Evolutionary conservation across 2,888 invertebrate genomes (phyloP), one percentile per base, ranked within the genome.

Genomic region (Oxyscelio sp.): DNA sequence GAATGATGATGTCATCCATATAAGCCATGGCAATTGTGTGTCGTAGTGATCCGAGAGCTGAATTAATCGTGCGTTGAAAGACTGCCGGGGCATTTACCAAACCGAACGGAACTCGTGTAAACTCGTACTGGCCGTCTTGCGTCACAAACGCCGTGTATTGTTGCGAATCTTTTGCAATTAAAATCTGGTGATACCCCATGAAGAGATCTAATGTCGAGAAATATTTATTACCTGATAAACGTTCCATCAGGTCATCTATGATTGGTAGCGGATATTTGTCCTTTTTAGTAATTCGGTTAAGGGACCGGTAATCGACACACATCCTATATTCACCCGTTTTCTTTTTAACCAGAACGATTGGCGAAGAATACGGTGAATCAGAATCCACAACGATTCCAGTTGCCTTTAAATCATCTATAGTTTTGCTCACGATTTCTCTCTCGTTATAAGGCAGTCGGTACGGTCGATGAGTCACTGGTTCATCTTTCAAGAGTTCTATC

Each of bases 101-200:
- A 0, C 81, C 81, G 5, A 81, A 74, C 0, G 74, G 74, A 13
- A 74, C 54, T 54, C 34, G 21, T 4, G 50, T 50, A 11, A 74
- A 81, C 13, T 74, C 52, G 13, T 15, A 74, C 0, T 80, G 65
- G 0, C 73, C 24, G 87, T 91, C 59, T 11, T 87, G 89, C 0
- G 89, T 90, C 5, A 89, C 81, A 83, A 93, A 92, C 0, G 91
- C 87, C 2, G 91, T 92, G 40, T 89, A 89, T 75, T 90, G 85
- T 2, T 87, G 75, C 4, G 89, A 90, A 11, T 86, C 74, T 74
- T 89, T 77, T 0, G 86, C 79, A 21, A 92, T 38, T 15, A 52
- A 50, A 13, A 92, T 85, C 48, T 92, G 91, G 59, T 91, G 85
- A 56, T 90, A 92, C 0, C 87, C 91, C 81, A 87, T 88, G 58